Conservation (phyloP, 2,888 invertebrate genomes). For the Caenorhabditis virilis region DNA sequence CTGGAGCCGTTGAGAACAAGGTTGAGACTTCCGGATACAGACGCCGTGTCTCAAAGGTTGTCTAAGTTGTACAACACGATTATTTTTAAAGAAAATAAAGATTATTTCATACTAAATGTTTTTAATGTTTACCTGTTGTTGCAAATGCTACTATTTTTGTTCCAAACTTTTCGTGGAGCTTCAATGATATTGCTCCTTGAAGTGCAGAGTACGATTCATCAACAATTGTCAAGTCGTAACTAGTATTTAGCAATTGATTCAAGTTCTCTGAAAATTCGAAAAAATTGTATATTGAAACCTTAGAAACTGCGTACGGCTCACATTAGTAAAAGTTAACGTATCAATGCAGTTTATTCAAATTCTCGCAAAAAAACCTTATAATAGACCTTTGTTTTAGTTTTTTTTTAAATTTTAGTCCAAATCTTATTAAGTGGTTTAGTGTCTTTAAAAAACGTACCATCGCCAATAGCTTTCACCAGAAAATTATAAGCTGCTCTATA, state of each 20-base stretch:
- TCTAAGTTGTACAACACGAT: too few species aligned
- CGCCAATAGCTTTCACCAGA: slow-evolving; percentile 11
- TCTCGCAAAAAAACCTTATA: too few species aligned
- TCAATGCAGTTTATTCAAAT: too few species aligned
- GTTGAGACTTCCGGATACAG: slow-evolving; percentile 24
- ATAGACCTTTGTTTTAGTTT: too few species aligned
- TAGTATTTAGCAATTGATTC: slow-evolving; percentile 24
- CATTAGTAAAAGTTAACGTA: too few species aligned
- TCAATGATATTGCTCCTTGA: slow-evolving; percentile 39
- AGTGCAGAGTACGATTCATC: slow-evolving; percentile 39
- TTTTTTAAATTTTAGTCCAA: too few species aligned
- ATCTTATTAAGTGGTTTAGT: too few species aligned
- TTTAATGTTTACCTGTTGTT: slow-evolving; percentile 37
- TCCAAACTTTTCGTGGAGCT: slow-evolving; percentile 22
- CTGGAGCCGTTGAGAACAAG: slow-evolving; percentile 35
- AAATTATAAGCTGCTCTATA: slow-evolving; percentile 22
- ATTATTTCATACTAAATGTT: background rate
- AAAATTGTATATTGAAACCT: too few species aligned
- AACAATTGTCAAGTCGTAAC: slow-evolving; percentile 30
- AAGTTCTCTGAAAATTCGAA: too few species aligned
- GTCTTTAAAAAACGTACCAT: too few species aligned
- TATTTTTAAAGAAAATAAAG: background rate
- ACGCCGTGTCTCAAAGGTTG: slow-evolving; percentile 38
- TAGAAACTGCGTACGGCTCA: too few species aligned
- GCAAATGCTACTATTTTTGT: slow-evolving; percentile 41